Evolutionary conservation across 2,888 invertebrate species (phyloP), one percentile per base, ranked within the genome.

Genomic region (Xestia rhomboidea): DNA sequence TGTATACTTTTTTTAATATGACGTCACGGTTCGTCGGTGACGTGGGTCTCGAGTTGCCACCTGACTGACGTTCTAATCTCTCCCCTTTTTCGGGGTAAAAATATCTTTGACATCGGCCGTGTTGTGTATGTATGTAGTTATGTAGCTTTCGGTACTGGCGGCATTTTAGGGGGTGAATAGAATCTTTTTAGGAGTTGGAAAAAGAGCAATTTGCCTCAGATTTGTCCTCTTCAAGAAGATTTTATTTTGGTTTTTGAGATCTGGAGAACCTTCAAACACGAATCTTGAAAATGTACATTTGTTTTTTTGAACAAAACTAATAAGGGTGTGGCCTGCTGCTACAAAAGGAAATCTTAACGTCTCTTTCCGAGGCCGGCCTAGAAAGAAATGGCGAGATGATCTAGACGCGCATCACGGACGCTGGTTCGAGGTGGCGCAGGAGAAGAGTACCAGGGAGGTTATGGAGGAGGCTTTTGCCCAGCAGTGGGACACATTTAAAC

Each of bases 1-100:
- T 86, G 34, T 76, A 75, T 84, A 83, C 84, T 84, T 86, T 84
- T 84, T 87, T 79, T 84, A 84, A 84, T 84, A 84, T 79, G 84
- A 84, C 87, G 76, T 87, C 84, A 84, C 57, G 51, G 73, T 68
- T 79, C 84, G 84, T 86, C 84, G 86, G 76, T 84, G 84, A 84
- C 73, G 80, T 84, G 87, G 84, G 84, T 84, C 51, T n/a, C 15
- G 83, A 72, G 68, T 86, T 78, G 83, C 83, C 84, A 84, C 84
- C 84, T 84, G 84, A 74, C 84, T 76, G 73, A 46, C 63, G 62
- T 63, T 73, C 44, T 79, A 86, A 79, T 83, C 73, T 74, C 83
- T 79, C 62, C 73, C 78, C 57, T 46, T 84, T 83, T 83, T 79
- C 38, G 63, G 75, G 66, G 80, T 69, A 84, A 83, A 87, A 87